phyloP scores from a whole-genome alignment of 1,140 invertebrate species.

The Asbolus verrucosus region DNA sequence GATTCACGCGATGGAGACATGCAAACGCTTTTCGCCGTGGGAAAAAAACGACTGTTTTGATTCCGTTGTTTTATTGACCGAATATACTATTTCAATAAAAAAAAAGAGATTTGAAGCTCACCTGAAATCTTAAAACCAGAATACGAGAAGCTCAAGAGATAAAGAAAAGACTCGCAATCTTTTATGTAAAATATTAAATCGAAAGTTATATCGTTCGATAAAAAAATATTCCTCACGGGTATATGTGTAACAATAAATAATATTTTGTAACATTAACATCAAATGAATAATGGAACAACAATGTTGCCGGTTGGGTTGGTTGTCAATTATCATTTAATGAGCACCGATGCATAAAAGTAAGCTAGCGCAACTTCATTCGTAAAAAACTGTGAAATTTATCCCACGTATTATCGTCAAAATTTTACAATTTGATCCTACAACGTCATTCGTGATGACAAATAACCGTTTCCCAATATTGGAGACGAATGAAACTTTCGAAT shows the following conservation, averaged over 20 bases:
- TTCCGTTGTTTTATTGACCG: background rate
- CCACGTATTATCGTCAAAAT: too few species aligned
- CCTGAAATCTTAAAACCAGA: too few species aligned
- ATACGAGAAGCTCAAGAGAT: background rate
- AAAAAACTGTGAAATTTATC: conserved; percentile 1
- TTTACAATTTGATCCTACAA: too few species aligned
- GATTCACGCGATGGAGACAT: background rate
- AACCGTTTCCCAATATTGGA: too few species aligned
- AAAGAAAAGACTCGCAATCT: background rate
- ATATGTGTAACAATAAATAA: background rate
- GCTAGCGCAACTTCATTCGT: background rate
- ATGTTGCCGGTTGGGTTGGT: background rate
- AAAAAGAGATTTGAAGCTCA: too few species aligned
- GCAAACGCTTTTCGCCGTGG: too few species aligned
- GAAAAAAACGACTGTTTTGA: conserved; percentile 7
- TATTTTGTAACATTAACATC: too few species aligned
- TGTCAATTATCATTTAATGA: conserved; percentile 8
- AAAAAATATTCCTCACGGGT: background rate
- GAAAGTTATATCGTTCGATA: background rate
- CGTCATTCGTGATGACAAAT: too few species aligned
- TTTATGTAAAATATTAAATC: background rate
- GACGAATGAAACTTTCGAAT: too few species aligned
- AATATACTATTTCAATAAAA: too few species aligned
- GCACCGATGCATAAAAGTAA: background rate
- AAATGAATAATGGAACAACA: background rate